phyloP scores from a whole-genome alignment of 2,888 invertebrate genomes.

The Ichneumon xanthorius region DNA sequence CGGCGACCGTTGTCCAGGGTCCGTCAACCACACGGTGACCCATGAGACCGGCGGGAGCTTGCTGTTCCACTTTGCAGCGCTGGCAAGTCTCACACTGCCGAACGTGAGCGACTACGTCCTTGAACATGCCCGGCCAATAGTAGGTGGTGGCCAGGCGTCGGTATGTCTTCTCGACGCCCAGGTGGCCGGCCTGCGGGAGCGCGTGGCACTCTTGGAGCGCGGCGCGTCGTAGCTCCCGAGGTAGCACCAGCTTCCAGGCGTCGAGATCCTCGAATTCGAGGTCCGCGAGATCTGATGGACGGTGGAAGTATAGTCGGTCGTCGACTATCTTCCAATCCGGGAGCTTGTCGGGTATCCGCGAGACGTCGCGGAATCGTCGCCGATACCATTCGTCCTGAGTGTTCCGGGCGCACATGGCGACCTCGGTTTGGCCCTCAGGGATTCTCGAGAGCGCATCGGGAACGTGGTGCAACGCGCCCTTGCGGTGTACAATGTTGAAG shows the following conservation, averaged over 20 bases:
- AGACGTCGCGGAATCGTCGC: not conserved
- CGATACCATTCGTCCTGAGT: not conserved
- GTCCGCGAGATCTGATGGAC: not conserved
- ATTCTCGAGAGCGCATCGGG: too few relatives aligned
- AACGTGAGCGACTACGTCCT: not conserved
- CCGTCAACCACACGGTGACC: not conserved
- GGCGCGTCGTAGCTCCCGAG: not conserved
- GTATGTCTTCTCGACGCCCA: not conserved
- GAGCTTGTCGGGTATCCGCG: not conserved
- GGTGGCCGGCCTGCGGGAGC: not conserved
- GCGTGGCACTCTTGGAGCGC: not conserved
- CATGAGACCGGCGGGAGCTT: not conserved
- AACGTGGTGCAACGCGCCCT: constrained; percentile 8
- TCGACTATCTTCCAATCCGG: constrained; percentile 20
- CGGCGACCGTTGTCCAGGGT: not conserved
- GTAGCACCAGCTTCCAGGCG: not conserved
- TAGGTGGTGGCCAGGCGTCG: not conserved
- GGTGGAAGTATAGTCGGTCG: not conserved
- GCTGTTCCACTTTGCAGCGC: not conserved
- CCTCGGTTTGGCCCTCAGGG: too few relatives aligned
- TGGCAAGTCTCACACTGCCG: not conserved
- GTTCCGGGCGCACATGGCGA: too few relatives aligned
- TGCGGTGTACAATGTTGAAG: constrained; percentile 47
- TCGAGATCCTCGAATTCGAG: not conserved
- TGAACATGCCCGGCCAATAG: not conserved